phyloP scores from a whole-genome alignment of 2,113 vertebrate genomes.

The Ardeotis arabs region DNA sequence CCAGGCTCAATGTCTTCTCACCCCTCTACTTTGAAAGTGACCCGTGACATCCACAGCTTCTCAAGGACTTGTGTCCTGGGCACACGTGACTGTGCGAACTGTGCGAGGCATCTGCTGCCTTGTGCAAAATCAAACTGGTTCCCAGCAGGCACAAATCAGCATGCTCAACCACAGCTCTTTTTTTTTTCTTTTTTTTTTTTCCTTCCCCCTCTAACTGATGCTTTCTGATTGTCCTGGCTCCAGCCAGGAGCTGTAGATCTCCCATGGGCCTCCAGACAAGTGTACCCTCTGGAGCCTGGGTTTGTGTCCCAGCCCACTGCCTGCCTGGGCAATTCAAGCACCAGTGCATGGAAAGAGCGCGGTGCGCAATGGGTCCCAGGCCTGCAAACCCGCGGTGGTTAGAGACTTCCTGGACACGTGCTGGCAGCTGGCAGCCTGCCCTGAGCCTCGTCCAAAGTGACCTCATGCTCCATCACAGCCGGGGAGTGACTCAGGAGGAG shows the following conservation, averaged over 20 bases:
- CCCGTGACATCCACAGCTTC: not conserved
- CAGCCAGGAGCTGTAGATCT: not conserved
- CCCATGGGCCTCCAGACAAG: fast-evolving
- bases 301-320: not conserved
- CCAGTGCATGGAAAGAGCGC: not conserved
- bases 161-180: not conserved
- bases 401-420: not conserved
- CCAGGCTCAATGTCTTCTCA: not conserved
- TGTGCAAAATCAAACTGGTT: not conserved
- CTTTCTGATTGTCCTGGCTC: not conserved
- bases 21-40: not conserved
- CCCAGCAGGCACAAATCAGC: not conserved
- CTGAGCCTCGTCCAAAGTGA: conserved; percentile 40
- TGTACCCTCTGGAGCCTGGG: not conserved
- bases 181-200: too few species aligned
- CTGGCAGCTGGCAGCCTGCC: conserved; percentile 4
- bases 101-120: not conserved
- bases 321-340: not conserved
- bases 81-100: fast-evolving
- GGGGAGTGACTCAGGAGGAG: conserved; percentile 55
- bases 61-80: not conserved
- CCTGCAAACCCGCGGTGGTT: not conserved
- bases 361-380: fast-evolving
- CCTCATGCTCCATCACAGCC: conserved; percentile 58
- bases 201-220: not conserved